phyloP scores from a whole-genome alignment of 2,888 invertebrate species.

The Lasioglossum vierecki region DNA sequence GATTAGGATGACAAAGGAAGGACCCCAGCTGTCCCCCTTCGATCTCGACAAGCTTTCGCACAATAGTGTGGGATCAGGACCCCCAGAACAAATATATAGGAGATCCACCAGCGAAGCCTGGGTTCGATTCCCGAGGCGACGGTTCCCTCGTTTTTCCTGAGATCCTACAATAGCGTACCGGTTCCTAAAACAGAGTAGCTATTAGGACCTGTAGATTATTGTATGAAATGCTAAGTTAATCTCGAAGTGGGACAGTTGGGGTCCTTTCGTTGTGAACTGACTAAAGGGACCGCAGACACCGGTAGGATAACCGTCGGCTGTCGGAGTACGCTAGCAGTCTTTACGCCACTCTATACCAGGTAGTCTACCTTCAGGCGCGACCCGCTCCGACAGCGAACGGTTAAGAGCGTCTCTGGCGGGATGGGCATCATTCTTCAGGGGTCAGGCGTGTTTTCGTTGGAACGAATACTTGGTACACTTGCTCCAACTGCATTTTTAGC shows the following conservation, averaged over 20 bases:
- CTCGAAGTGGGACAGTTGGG: neutral
- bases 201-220: neutral
- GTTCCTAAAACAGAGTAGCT: neutral
- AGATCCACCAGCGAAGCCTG: too few relatives aligned
- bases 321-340: neutral
- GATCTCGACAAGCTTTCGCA: neutral
- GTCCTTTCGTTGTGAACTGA: neutral
- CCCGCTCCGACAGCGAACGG: neutral
- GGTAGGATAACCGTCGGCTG: neutral
- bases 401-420: neutral
- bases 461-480: neutral
- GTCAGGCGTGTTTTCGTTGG: neutral
- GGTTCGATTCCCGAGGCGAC: too few relatives aligned
- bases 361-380: neutral
- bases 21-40: neutral
- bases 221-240: neutral
- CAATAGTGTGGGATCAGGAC: neutral
- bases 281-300: neutral
- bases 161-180: neutral
- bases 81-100: too few relatives aligned
- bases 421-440: neutral
- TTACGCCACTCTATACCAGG: neutral
- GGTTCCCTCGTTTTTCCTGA: too few relatives aligned
- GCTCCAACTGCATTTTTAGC: neutral
- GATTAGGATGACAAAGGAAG: neutral